Conservation (phyloP, 1,140 invertebrate genomes). For the Argopecten irradians region DNA sequence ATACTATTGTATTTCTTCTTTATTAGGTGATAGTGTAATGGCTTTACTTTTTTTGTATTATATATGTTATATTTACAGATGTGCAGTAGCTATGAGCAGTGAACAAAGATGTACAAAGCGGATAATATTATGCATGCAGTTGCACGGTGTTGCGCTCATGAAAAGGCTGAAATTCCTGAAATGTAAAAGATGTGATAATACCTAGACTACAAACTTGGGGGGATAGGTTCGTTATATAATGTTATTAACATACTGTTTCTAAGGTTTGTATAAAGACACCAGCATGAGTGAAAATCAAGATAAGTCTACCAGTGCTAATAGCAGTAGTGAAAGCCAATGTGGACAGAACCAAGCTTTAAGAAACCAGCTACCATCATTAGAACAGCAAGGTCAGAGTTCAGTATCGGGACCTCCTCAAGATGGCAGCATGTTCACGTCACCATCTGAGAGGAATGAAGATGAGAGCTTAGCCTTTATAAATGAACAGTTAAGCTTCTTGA, state of each 20-base stretch:
- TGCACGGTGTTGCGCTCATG: neutral
- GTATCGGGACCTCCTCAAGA: neutral
- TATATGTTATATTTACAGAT: neutral
- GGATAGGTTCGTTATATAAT: neutral
- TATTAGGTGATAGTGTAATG: too few species aligned
- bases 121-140: neutral
- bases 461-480: constrained; percentile 42
- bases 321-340: neutral
- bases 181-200: neutral
- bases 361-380: neutral
- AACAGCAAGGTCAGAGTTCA: neutral
- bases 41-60: too few species aligned
- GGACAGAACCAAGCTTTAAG: neutral
- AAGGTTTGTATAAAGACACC: neutral
- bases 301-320: neutral
- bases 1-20: too few species aligned
- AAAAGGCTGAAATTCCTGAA: neutral
- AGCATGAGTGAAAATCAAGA: neutral
- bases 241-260: too few species aligned
- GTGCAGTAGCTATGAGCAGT: neutral
- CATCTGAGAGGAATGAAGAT: constrained; percentile 31
- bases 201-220: neutral
- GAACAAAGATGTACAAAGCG: neutral
- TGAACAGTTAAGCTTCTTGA: constrained; percentile 46
- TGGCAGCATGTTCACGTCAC: neutral